Conservation (phyloP, 64 coral and sea anemone genomes). For the Catalaphyllia jardinei region DNA sequence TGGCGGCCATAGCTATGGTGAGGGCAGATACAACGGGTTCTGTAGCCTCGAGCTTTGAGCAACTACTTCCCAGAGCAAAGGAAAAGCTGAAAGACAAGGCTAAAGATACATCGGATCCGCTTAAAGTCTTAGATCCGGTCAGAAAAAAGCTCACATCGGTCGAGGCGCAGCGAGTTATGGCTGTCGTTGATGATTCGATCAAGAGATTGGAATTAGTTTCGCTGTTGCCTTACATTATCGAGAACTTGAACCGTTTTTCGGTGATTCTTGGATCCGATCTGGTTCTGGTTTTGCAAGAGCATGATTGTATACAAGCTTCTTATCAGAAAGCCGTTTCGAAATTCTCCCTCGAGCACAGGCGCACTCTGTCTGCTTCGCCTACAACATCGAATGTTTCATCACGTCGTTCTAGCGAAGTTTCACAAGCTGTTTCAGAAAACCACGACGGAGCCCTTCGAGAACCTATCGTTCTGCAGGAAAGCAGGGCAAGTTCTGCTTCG, state of each 20-base stretch:
- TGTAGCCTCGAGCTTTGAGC: slow-evolving; percentile 86
- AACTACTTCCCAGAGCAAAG: slow-evolving; percentile 64
- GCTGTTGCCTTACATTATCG: slow-evolving; percentile 82
- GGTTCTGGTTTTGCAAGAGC: slow-evolving; percentile 66
- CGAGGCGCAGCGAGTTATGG: slow-evolving; percentile 91
- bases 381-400: slow-evolving; percentile 50
- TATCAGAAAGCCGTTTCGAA: slow-evolving; percentile 87
- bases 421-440: slow-evolving; percentile 12
- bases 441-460: not conserved
- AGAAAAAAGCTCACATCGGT: slow-evolving; percentile 96
- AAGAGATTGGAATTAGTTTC: slow-evolving; percentile 85
- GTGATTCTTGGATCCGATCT: slow-evolving; percentile 86
- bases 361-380: slow-evolving; percentile 36
- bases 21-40: slow-evolving; percentile 85
- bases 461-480: not conserved
- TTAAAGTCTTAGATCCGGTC: slow-evolving; percentile 92
- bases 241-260: slow-evolving; percentile 87
- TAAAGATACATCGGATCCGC: slow-evolving; percentile 81
- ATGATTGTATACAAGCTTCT: slow-evolving; percentile 71
- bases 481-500: slow-evolving; percentile 46
- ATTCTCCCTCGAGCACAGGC: slow-evolving; percentile 69
- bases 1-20: slow-evolving; percentile 52
- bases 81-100: slow-evolving; percentile 78
- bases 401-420: slow-evolving; percentile 57
- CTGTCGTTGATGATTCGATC: slow-evolving; percentile 87